Conservation (phyloP, 2,113 vertebrate genomes). For the Meriones unguiculatus region DNA sequence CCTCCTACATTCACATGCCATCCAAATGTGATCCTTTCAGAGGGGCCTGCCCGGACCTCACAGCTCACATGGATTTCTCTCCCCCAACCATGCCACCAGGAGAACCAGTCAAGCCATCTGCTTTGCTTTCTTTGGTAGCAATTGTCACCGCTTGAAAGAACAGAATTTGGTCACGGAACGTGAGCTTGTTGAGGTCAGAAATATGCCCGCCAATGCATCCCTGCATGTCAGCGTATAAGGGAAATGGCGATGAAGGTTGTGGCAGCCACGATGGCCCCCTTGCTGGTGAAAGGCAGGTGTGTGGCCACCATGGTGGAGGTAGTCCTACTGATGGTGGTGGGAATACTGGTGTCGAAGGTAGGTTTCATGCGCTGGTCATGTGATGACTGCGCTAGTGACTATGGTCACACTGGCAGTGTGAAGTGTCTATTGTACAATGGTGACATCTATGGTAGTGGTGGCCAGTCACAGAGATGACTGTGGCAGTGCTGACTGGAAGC, state of each 20-base stretch:
- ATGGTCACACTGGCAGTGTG: background rate
- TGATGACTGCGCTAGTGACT: background rate
- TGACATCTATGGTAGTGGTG: too few species aligned
- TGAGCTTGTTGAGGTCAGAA: background rate
- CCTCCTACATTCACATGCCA: background rate
- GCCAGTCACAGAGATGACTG: background rate
- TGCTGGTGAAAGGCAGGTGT: background rate
- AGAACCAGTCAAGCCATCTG: background rate
- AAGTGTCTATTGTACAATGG: too few species aligned
- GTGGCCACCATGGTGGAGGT: background rate
- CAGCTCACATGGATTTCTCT: background rate
- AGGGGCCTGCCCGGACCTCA: background rate
- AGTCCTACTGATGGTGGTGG: background rate
- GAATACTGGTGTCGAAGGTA: background rate
- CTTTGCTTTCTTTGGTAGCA: constrained; percentile 9
- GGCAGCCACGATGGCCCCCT: background rate
- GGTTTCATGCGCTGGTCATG: background rate
- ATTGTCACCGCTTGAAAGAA: background rate
- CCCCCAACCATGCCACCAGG: background rate
- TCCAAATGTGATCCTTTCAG: background rate
- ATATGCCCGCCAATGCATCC: background rate
- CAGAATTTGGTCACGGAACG: background rate
- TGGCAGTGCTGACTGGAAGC: too few species aligned
- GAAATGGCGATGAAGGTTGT: background rate
- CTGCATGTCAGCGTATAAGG: background rate